phyloP scores from a whole-genome alignment of 2,888 invertebrate genomes.

The Eupithecia pulchellata region DNA sequence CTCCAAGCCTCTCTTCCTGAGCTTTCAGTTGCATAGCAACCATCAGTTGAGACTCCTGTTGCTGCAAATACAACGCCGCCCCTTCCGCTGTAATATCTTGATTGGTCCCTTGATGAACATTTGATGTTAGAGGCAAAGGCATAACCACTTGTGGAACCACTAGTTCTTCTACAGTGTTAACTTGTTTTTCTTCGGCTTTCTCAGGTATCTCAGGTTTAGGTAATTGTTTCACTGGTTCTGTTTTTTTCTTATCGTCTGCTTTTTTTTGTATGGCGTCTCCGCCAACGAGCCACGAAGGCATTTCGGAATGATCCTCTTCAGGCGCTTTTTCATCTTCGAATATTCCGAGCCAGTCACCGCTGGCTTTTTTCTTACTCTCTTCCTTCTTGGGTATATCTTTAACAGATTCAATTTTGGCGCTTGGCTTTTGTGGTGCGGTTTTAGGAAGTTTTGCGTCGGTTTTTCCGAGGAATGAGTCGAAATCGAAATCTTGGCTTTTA shows the following conservation, averaged over 20 bases:
- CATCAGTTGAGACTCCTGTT: slow-evolving; percentile 87
- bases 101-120: slow-evolving; percentile 56
- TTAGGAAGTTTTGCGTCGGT: slow-evolving; percentile 50
- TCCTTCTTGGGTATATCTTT: slow-evolving; percentile 53
- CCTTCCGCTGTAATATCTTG: slow-evolving; percentile 83
- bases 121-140: slow-evolving; percentile 32
- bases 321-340: slow-evolving; percentile 67
- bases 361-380: slow-evolving; percentile 61
- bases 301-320: slow-evolving; percentile 62
- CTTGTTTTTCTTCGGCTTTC: slow-evolving; percentile 43
- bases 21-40: slow-evolving; percentile 87
- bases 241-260: slow-evolving; percentile 49
- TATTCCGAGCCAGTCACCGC: slow-evolving; percentile 79
- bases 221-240: slow-evolving; percentile 45
- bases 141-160: slow-evolving; percentile 38
- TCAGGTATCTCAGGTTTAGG: slow-evolving; percentile 38
- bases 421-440: slow-evolving; percentile 49
- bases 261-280: slow-evolving; percentile 66
- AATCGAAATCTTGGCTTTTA: slow-evolving; percentile 71
- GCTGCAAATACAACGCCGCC: slow-evolving; percentile 84
- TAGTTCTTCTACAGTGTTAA: slow-evolving; percentile 38
- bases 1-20: slow-evolving; percentile 86
- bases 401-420: slow-evolving; percentile 48
- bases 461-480: slow-evolving; percentile 69
- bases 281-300: slow-evolving; percentile 76